Evolutionary conservation across 2,888 invertebrate genomes (phyloP).

Genomic region (Ophion ventricosus): DNA sequence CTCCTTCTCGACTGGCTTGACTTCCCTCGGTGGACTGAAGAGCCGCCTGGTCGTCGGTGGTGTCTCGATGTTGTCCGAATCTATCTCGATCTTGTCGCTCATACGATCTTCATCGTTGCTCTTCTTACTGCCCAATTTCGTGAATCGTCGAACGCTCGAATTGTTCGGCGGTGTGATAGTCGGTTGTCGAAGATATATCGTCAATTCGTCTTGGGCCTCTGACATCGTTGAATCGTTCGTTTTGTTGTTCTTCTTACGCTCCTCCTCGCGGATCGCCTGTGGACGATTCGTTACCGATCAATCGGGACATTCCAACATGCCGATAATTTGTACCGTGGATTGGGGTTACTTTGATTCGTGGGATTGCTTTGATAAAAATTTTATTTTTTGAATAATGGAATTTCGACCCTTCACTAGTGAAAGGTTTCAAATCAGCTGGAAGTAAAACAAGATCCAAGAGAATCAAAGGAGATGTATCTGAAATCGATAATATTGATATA

Average conservation of each 20-base stretch:
- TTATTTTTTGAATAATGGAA: too few relatives aligned
- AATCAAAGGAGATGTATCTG: too few relatives aligned
- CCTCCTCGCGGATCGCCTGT: constrained; percentile 81
- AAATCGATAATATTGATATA: too few relatives aligned
- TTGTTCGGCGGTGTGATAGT: constrained; percentile 62
- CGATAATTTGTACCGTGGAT: constrained; percentile 2
- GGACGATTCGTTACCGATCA: not conserved
- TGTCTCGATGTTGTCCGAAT: constrained; percentile 95
- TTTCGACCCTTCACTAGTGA: too few relatives aligned
- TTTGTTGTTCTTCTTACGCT: constrained; percentile 81
- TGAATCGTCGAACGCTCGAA: constrained; percentile 72
- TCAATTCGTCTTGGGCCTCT: constrained; percentile 78
- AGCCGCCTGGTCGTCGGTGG: constrained; percentile 91
- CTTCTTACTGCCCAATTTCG: constrained; percentile 73
- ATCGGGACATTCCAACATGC: not conserved
- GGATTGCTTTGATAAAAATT: too few relatives aligned
- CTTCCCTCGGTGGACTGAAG: constrained; percentile 87
- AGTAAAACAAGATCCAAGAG: too few relatives aligned
- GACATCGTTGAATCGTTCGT: constrained; percentile 66
- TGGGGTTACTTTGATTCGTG: too few relatives aligned
- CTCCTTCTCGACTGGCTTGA: constrained; percentile 83
- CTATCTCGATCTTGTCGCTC: constrained; percentile 91
- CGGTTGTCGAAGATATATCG: constrained; percentile 80
- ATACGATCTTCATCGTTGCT: constrained; percentile 75
- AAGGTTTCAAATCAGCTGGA: too few relatives aligned